Evolutionary conservation across 2,888 invertebrate species (phyloP).

Genomic region (Leptopilina drosophilae): DNA sequence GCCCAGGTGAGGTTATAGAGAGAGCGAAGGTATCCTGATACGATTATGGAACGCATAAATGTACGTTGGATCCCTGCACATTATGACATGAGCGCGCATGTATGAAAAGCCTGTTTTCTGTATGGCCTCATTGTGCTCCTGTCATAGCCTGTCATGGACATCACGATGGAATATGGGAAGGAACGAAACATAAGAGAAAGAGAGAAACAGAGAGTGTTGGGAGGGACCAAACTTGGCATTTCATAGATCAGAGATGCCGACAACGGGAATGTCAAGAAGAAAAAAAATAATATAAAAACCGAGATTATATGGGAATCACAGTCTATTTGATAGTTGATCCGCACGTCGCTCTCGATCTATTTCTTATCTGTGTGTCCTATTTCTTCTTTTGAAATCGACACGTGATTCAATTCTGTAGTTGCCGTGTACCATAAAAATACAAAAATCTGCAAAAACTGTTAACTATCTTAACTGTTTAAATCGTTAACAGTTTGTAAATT

Average conservation of each 20-base stretch:
- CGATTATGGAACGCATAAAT: slow-evolving; percentile 6
- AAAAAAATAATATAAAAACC: slow-evolving; percentile 40
- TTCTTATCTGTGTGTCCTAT: not conserved
- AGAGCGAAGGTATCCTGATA: slow-evolving; percentile 39
- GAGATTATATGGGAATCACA: slow-evolving; percentile 62
- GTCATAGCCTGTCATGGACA: slow-evolving; percentile 70
- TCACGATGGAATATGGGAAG: slow-evolving; percentile 56
- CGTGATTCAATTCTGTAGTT: not conserved
- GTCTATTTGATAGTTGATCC: not conserved
- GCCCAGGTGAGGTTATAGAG: slow-evolving; percentile 49
- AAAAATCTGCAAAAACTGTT: too few relatives aligned
- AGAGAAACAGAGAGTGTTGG: slow-evolving; percentile 29
- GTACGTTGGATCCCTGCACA: slow-evolving; percentile 38
- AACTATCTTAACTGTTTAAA: too few relatives aligned
- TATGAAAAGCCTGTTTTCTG: slow-evolving; percentile 67
- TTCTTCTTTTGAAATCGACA: not conserved
- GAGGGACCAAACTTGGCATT: slow-evolving; percentile 60
- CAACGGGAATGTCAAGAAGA: slow-evolving; percentile 51
- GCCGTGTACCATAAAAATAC: too few relatives aligned
- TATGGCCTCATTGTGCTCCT: slow-evolving; percentile 69
- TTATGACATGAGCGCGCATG: slow-evolving; percentile 63
- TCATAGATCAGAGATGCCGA: slow-evolving; percentile 70
- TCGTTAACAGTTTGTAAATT: too few relatives aligned
- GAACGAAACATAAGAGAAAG: slow-evolving; percentile 17
- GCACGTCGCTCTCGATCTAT: slow-evolving; percentile 23